Percentiles rank a stretch among this genome's conserved stretches.
These are phyloP conservation scores for Antedon mediterranea DNA, from an alignment of 53 echinoderm and acorn worm genomes.

Conservation along the genomic window DNA sequence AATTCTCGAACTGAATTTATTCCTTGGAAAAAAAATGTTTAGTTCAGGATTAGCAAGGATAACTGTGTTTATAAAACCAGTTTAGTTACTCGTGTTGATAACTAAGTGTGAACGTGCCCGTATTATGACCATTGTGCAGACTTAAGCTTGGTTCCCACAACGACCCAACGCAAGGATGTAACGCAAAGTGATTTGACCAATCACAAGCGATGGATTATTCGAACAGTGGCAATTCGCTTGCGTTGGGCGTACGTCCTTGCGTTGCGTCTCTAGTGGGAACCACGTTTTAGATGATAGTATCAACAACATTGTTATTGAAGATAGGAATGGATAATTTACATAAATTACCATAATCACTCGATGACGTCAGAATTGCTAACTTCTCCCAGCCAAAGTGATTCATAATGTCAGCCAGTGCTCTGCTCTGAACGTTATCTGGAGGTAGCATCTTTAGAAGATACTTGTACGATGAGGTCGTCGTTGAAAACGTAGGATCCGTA, in stretches of 20 bases:
- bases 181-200: no score
- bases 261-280: not conserved
- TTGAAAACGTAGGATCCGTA: constrained; percentile 5
- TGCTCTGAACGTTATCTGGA: constrained; percentile 3
- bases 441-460: not conserved
- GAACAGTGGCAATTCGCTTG: not conserved
- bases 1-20: constrained; percentile 4
- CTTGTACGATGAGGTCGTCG: not conserved
- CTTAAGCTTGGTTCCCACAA: not conserved
- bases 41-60: no score
- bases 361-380: constrained; percentile 1
- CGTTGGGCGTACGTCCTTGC: no score
- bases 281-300: no score
- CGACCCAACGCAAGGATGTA: no score
- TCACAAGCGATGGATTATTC: no score
- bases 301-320: no score
- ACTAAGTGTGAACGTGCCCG: no score
- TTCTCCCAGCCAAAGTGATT: not conserved
- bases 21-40: not conserved
- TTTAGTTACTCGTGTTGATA: no score
- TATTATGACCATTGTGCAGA: not conserved
- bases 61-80: no score
- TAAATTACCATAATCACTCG: constrained; percentile 1
- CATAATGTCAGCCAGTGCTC: not conserved
- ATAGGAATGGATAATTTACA: not conserved